Evolutionary conservation across 2,113 vertebrate species (phyloP), one percentile per base, ranked within the genome.

Genomic region (Dermatemys mawii): DNA sequence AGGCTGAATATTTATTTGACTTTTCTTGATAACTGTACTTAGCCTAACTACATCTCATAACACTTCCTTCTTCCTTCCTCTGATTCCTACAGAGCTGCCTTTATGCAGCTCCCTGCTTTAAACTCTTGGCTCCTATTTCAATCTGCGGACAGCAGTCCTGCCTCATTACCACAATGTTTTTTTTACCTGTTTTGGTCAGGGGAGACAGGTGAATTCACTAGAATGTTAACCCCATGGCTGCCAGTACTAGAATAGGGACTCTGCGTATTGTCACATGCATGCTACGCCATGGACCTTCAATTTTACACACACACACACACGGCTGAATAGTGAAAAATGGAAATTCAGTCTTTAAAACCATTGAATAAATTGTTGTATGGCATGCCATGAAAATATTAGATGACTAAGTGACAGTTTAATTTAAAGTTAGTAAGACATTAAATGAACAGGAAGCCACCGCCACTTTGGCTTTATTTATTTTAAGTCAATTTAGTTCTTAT

Each of bases 401-500:
- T 91, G 91, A 91, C 83, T 67, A 91, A 49, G 26, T n/a, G 24
- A 70, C 83, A 81, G 85, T 63, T 80, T 49, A 75, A 21, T 93
- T 67, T 91, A 11, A 93, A 88, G 73, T 93, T 93, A 83, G 73
- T 88, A 78, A 88, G 90, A 93, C 83, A 83, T 27, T 86, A 60
- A 89, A 67, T 67, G 35, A 67, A 88, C 89, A 90, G 44, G 12
- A 90, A 94, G 93, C 90, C 57, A 90, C 35, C 17, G 53, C 6
- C 12, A 4, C 94, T 95, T 94, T 95, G 78, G 93, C 94, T 76
- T 95, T 57, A 82, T 88, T 96, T 86, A 81, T 97, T 96, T 93
- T 49, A 55, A 96, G 78, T 63, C 82, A 46, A 38, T 75, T 97
- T 96, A 67, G 17, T 38, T 67, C 63, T 38, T 38, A 38, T 67